Evolutionary conservation across 2,113 vertebrate genomes (phyloP).

Genomic region (Gobio gobio): DNA sequence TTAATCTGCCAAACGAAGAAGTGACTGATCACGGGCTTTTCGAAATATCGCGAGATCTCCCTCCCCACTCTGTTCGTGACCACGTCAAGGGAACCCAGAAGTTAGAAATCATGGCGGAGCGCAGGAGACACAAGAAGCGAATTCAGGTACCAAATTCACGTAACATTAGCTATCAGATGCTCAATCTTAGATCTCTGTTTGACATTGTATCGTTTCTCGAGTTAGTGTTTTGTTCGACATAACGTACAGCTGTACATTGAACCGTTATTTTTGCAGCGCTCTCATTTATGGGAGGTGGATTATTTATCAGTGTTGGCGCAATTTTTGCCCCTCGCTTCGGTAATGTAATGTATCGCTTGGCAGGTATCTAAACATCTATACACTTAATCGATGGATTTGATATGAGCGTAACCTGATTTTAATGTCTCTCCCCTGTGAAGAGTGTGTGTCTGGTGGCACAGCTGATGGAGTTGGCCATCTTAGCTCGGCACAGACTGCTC

Average conservation of each 20-base stretch:
- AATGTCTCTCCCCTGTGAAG: background rate
- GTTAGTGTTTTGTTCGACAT: background rate
- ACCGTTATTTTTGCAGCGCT: constrained; percentile 4
- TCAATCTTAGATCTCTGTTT: background rate
- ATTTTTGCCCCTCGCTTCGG: background rate
- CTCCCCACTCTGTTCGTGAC: constrained; percentile 53
- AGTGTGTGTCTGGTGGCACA: background rate
- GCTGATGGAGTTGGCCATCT: constrained; percentile 28
- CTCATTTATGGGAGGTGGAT: constrained; percentile 15
- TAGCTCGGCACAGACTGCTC: constrained; percentile 6
- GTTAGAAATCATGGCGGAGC: constrained; percentile 95
- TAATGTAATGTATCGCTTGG: background rate
- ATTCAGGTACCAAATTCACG: constrained; percentile 82
- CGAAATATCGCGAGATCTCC: constrained; percentile 42
- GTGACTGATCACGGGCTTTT: background rate
- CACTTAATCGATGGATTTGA: background rate
- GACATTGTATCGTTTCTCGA: background rate
- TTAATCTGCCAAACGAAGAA: background rate
- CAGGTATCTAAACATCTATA: background rate
- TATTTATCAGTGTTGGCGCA: constrained; percentile 31
- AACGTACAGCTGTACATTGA: background rate
- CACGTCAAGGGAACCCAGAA: constrained; percentile 80
- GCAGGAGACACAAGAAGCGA: constrained; percentile 95
- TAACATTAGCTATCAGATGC: background rate
- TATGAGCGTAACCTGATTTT: background rate